Percentiles rank a stretch among this genome's conserved stretches.
phyloP scores from a whole-genome alignment of 1,140 invertebrate species.

The Berghia stephanieae region DNA sequence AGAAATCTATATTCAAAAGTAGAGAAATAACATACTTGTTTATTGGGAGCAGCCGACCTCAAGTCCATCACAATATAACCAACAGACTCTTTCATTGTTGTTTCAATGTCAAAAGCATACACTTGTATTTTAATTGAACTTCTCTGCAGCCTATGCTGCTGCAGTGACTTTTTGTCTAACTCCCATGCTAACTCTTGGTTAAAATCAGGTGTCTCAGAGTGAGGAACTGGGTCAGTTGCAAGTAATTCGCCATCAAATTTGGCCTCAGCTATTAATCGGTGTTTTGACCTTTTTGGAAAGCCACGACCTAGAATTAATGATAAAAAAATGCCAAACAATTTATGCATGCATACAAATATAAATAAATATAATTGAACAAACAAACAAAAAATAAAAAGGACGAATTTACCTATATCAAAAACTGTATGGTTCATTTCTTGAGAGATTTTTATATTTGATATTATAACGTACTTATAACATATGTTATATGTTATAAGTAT shows the following conservation, averaged over 20 bases:
- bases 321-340: too few species aligned
- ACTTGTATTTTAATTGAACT: constrained; percentile 69
- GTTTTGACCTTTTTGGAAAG: constrained; percentile 64
- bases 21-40: constrained; percentile 44
- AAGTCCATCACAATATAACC: constrained; percentile 70
- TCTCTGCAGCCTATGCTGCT: constrained; percentile 67
- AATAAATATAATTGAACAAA: too few species aligned
- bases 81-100: constrained; percentile 63
- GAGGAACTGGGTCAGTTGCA: constrained; percentile 67
- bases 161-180: constrained; percentile 67
- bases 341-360: too few species aligned
- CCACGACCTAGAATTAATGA: constrained; percentile 58
- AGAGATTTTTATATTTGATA: too few species aligned
- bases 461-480: too few species aligned
- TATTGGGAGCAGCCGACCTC: constrained; percentile 62
- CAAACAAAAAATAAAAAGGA: too few species aligned
- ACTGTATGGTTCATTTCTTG: too few species aligned
- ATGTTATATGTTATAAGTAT: too few species aligned
- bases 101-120: constrained; percentile 63
- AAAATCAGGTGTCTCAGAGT: constrained; percentile 65
- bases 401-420: too few species aligned
- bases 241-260: constrained; percentile 69
- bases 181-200: constrained; percentile 71
- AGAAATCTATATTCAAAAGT: background rate
- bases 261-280: constrained; percentile 66